Percentiles rank a stretch among this genome's conserved stretches.
phyloP scores from a whole-genome alignment of 2,888 invertebrate genomes.

The Geophilus truncorum region DNA sequence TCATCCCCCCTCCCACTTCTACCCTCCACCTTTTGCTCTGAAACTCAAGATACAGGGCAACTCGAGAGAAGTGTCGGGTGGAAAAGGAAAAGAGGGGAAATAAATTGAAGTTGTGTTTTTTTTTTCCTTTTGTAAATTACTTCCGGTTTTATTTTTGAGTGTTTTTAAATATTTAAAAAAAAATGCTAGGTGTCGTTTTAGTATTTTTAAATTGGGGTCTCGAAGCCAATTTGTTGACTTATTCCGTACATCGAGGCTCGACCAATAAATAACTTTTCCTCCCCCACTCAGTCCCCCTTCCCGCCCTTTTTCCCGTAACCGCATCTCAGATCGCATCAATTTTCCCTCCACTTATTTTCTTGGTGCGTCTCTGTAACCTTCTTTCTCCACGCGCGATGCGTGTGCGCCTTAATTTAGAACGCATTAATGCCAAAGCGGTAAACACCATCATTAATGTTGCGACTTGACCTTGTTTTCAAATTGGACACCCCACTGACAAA shows the following conservation, averaged over 20 bases:
- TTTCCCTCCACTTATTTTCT: constrained; percentile 1
- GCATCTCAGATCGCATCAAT: constrained; percentile 10
- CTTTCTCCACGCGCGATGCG: background rate
- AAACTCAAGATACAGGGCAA: constrained; percentile 3
- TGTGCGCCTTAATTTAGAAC: constrained; percentile 16
- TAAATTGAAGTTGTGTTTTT: background rate
- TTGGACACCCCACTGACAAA: constrained; percentile 5
- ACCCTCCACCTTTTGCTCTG: background rate
- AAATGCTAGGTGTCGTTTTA: no score
- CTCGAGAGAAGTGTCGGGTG: background rate
- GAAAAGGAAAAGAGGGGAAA: background rate
- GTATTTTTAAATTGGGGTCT: no score
- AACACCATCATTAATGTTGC: constrained; percentile 9
- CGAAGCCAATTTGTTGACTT: background rate
- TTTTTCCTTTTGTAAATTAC: background rate
- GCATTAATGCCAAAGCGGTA: constrained; percentile 22
- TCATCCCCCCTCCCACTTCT: background rate
- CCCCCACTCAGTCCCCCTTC: background rate
- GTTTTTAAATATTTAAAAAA: no score
- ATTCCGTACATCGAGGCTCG: background rate
- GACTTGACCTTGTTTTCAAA: constrained; percentile 20
- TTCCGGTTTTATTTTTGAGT: background rate
- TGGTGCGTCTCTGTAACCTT: background rate
- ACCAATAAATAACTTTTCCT: background rate
- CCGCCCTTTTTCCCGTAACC: background rate